These are phyloP conservation scores for Amiota mariae DNA, from an alignment of 2,888 invertebrate genomes.

Conservation along the genomic window DNA sequence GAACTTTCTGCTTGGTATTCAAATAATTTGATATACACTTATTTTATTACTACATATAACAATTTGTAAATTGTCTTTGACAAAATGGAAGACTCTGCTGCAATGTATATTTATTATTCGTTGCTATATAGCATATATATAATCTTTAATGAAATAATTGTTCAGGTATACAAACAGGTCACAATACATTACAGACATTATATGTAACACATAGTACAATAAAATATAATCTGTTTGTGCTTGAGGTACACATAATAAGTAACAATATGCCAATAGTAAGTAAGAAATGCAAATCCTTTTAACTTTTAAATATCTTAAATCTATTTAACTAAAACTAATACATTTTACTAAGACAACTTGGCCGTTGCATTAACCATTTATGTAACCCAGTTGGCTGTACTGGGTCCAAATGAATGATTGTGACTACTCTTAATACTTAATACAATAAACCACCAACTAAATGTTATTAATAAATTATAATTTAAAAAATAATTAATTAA, in stretches of 20 bases:
- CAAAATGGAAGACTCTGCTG: conserved; percentile 53
- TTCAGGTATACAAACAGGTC: conserved; percentile 57
- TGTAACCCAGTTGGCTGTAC: neutral
- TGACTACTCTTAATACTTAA: neutral
- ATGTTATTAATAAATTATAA: neutral
- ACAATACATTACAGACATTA: conserved; percentile 31
- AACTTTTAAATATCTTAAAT: too few species aligned
- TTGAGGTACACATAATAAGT: too few species aligned
- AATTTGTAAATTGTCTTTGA: neutral
- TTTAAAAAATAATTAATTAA: conserved; percentile 20
- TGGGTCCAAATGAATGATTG: neutral
- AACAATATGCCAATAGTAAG: too few species aligned
- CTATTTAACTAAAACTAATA: too few species aligned
- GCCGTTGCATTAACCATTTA: neutral
- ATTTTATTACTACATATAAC: neutral
- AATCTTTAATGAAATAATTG: neutral
- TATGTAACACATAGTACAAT: too few species aligned
- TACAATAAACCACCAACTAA: too few species aligned
- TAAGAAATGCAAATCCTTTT: too few species aligned
- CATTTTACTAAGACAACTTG: too few species aligned
- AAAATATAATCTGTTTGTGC: too few species aligned
- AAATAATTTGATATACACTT: neutral
- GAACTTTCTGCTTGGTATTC: too few species aligned
- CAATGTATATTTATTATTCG: neutral
- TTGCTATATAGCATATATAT: neutral